Evolutionary conservation across 2,797 vertebrate species (phyloP), one percentile per base, ranked within the genome.

Genomic region (Gallirallus australis): DNA sequence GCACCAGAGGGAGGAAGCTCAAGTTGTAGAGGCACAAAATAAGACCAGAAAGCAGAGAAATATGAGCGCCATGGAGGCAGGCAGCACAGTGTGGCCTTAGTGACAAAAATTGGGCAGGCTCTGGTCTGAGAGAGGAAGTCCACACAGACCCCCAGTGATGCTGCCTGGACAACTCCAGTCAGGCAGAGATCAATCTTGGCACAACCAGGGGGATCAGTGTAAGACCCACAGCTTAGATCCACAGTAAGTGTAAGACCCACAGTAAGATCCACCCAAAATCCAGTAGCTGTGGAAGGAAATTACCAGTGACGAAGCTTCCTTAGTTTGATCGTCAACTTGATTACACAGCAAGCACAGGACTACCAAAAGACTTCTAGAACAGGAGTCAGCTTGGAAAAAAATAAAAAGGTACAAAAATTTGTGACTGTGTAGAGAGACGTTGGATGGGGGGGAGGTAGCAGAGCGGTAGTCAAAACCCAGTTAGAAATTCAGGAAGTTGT

Each of bases 31-130:
- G 5, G 14, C 2, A 3, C 14, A 30, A 45, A 35, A 20, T 8
- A 28, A 40, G 48, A 39, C 24, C 13, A 48, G 47, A 61, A 53
- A 66, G 31, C 8, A 40, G 57, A 56, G 24, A 48, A 73, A 65
- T 30, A 37, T 0, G 3, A 45, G 12, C 1, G 2, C 4, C 39
- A 15, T 0, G 2, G 53, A 5, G 1, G 3, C 70, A 64, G 35
- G 25, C 4, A 2, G 31, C 50, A 35, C 18, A 53, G 23, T 0
- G 0, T 0, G 0, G 12, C 30, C 64, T 31, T 2, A 2, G 33
- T 5, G 33, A 64, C 13, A 24, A 39, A 76, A 84, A 47, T 0
- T 7, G 31, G 50, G 24, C 18, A 52, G 21, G 11, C 5, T 56
- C 1, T 1, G 3, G 25, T 15, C 18, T 42, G n/a, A 60, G 20